phyloP scores from a whole-genome alignment of 1,140 invertebrate species.

The Lepidurus packardi region DNA sequence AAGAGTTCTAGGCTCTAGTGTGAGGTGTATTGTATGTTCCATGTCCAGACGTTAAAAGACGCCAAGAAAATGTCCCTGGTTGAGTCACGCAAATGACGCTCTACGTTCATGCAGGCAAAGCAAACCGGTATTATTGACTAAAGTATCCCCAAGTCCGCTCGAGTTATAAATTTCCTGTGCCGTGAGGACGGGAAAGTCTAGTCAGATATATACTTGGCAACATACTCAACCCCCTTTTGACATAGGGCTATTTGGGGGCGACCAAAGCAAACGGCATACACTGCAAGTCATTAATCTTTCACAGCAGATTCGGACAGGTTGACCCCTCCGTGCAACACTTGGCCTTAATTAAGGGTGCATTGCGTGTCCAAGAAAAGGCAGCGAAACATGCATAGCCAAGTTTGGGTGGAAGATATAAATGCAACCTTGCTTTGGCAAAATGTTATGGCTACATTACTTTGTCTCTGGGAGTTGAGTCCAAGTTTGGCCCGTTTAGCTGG shows the following conservation, averaged over 20 bases:
- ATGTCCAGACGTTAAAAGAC: background rate
- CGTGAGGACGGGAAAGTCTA: conserved; percentile 8
- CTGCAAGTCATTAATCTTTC: conserved; percentile 2
- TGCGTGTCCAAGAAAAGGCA: conserved; percentile 15
- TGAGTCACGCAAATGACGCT: background rate
- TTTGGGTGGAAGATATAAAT: background rate
- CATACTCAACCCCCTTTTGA: background rate
- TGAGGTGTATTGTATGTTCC: background rate
- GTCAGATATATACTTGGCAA: conserved; percentile 17
- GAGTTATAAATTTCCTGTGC: background rate
- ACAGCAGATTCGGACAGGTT: conserved; percentile 13
- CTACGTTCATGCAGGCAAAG: background rate
- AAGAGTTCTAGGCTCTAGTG: background rate
- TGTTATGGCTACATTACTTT: background rate
- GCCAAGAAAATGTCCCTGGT: background rate
- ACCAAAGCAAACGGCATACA: conserved; percentile 18
- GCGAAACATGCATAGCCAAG: conserved; percentile 6
- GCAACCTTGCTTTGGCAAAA: background rate
- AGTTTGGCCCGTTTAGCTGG: background rate
- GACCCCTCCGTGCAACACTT: conserved; percentile 12
- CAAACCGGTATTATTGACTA: background rate
- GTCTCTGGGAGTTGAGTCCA: background rate
- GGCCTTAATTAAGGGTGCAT: conserved; percentile 18
- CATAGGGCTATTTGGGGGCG: conserved; percentile 6
- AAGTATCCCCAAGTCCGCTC: background rate